Conservation (phyloP, 1,140 invertebrate genomes). For the Stegodyphus mimosarum region DNA sequence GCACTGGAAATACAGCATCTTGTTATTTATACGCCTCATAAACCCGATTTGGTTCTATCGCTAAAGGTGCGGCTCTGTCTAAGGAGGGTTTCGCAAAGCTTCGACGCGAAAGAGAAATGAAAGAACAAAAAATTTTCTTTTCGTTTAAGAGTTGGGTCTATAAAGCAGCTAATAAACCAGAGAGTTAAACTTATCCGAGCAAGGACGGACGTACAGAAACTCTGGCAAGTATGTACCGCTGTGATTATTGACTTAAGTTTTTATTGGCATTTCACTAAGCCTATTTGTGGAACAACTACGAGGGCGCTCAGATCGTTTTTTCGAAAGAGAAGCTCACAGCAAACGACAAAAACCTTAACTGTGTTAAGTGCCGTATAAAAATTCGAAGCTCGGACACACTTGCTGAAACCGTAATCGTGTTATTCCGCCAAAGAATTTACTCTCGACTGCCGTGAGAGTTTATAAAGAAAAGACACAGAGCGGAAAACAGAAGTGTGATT, state of each 20-base stretch:
- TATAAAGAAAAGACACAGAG: too few relatives aligned
- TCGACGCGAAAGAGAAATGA: slow-evolving; percentile 2
- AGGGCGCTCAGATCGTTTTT: too few relatives aligned
- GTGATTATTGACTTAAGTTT: slow-evolving; percentile 57
- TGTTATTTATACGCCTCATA: slow-evolving; percentile 54
- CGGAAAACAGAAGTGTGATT: too few relatives aligned
- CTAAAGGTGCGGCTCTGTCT: background rate
- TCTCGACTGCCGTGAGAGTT: too few relatives aligned
- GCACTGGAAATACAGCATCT: slow-evolving; percentile 35
- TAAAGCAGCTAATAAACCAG: slow-evolving; percentile 43
- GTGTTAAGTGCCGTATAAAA: slow-evolving; percentile 36
- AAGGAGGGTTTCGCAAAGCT: background rate
- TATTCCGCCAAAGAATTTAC: background rate
- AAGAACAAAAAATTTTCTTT: background rate
- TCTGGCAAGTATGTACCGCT: slow-evolving; percentile 23
- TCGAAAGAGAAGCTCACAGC: background rate
- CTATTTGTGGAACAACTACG: slow-evolving; percentile 33
- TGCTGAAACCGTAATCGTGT: slow-evolving; percentile 5
- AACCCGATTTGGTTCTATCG: slow-evolving; percentile 30
- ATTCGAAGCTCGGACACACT: background rate
- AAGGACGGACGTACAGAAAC: slow-evolving; percentile 3
- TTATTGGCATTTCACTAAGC: slow-evolving; percentile 43
- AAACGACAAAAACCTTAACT: slow-evolving; percentile 12
- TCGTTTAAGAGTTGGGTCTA: slow-evolving; percentile 28
- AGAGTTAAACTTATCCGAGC: slow-evolving; percentile 49